Evolutionary conservation across 2,797 vertebrate species (phyloP).

Genomic region (Tolypeutes matacus): DNA sequence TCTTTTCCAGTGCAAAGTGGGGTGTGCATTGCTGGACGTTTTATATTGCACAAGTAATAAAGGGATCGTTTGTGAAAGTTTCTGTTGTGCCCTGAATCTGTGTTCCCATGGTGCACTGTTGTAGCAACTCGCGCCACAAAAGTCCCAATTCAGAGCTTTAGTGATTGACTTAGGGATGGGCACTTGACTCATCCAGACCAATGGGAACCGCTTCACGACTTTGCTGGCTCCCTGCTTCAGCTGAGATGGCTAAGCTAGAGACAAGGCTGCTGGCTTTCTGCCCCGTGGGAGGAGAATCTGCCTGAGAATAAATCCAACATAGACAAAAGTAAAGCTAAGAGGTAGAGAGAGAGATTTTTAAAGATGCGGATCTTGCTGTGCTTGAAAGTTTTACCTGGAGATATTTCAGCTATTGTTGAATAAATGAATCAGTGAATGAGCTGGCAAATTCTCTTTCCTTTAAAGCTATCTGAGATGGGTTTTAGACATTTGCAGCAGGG

Average conservation of each 20-base stretch:
- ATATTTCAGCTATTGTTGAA: neutral
- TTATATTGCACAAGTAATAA: too few species aligned
- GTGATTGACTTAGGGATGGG: too few species aligned
- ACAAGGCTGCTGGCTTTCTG: neutral
- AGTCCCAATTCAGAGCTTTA: neutral
- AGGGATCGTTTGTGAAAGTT: too few species aligned
- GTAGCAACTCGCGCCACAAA: too few species aligned
- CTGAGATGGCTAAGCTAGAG: neutral
- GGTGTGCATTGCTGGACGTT: too few species aligned
- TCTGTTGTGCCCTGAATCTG: too few species aligned
- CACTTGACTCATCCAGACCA: neutral
- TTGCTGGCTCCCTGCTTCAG: neutral
- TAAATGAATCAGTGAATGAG: neutral
- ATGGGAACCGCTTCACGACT: neutral
- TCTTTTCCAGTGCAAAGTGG: too few species aligned
- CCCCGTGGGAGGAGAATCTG: neutral
- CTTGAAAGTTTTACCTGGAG: neutral
- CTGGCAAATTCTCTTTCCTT: neutral
- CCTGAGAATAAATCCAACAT: neutral
- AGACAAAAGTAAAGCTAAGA: neutral
- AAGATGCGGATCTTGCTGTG: neutral
- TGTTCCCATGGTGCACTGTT: too few species aligned
- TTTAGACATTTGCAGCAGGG: neutral
- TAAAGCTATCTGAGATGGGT: neutral
- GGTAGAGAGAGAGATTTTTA: neutral